A percentile compares a stretch with the other conserved stretches of the same genome.
Evolutionary conservation across 2,797 vertebrate genomes (phyloP).

Genomic region (Manis pentadactyla): DNA sequence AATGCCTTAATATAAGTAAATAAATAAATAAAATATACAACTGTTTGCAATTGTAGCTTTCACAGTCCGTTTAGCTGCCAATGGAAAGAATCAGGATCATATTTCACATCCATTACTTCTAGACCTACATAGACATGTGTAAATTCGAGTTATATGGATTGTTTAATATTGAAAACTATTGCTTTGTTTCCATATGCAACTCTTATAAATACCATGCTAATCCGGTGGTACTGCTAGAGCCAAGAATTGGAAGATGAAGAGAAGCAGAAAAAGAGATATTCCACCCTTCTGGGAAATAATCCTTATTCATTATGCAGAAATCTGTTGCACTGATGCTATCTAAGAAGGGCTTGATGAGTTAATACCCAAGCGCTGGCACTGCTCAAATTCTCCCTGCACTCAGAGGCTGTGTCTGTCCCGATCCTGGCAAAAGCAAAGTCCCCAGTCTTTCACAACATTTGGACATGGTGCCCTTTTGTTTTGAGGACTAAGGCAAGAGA

Average conservation of each 20-base stretch:
- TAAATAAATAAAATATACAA: neutral
- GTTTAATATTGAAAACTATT: neutral
- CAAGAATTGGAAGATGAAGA: neutral
- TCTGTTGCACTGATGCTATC: neutral
- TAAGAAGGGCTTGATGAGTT: neutral
- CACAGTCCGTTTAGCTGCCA: neutral
- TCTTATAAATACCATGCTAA: neutral
- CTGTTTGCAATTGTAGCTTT: neutral
- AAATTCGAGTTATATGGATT: neutral
- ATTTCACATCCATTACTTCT: neutral
- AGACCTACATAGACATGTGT: neutral
- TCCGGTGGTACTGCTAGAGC: neutral
- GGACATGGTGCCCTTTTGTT: conserved; percentile 45
- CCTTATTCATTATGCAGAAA: neutral
- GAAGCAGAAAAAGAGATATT: neutral
- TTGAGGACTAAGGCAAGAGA: neutral
- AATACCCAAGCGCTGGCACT: neutral
- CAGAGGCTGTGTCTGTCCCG: neutral
- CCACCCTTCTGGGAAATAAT: neutral
- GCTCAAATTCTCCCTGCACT: neutral
- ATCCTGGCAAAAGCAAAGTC: neutral
- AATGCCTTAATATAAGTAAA: neutral
- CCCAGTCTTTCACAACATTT: neutral
- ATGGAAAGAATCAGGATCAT: neutral
- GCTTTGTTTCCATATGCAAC: neutral